Conservation (phyloP, 2,113 vertebrate genomes). For the Sigmodon hispidus region DNA sequence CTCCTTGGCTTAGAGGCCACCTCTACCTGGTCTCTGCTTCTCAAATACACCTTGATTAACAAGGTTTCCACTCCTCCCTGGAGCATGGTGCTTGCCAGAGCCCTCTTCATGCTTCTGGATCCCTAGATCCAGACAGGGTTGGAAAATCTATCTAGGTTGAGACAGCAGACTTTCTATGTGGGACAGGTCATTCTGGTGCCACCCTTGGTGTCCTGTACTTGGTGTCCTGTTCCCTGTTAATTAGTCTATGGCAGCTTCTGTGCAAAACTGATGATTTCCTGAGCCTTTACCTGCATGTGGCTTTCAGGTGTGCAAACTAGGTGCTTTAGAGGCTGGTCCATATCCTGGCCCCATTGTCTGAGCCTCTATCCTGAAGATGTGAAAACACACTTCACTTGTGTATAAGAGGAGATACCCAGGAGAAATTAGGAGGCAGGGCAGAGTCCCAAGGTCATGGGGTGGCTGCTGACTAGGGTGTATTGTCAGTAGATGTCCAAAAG, state of each 20-base stretch:
- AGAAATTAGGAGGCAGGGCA: neutral
- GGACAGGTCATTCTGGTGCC: neutral
- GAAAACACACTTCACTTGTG: neutral
- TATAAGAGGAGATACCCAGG: neutral
- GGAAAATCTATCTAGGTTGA: neutral
- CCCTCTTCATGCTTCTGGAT: neutral
- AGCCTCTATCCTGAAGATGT: neutral
- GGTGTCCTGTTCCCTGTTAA: no score
- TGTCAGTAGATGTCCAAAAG: neutral
- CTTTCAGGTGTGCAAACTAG: neutral
- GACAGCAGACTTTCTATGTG: neutral
- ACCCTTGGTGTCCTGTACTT: neutral
- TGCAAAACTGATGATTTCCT: neutral
- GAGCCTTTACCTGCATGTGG: neutral
- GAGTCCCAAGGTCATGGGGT: neutral
- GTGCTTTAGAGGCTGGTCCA: fast-evolving
- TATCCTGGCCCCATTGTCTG: neutral
- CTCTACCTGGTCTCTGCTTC: neutral
- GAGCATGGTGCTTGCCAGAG: neutral
- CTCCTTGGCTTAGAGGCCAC: neutral
- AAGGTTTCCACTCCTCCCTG: neutral
- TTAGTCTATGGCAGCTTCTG: neutral
- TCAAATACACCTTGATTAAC: neutral
- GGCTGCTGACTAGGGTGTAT: neutral
- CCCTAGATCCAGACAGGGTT: neutral